Conservation (phyloP, 2,888 invertebrate species). For the Antheraea assamensis region DNA sequence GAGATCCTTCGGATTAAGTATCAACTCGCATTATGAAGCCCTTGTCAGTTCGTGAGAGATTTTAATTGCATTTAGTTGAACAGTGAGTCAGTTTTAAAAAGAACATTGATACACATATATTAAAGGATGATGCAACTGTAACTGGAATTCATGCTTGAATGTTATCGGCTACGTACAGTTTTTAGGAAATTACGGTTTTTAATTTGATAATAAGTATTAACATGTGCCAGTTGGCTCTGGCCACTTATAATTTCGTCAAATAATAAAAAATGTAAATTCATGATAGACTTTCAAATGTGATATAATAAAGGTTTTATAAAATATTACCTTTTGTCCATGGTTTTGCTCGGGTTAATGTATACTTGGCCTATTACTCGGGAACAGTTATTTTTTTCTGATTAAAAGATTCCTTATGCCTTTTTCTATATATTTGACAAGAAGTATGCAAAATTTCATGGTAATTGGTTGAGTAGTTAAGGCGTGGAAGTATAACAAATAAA, state of each 20-base stretch:
- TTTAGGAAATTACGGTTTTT: background rate
- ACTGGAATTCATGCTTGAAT: background rate
- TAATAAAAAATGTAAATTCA: background rate
- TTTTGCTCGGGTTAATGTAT: too few species aligned
- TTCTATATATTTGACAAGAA: too few species aligned
- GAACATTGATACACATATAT: background rate
- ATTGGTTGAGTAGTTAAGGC: too few species aligned
- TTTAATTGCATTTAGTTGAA: background rate
- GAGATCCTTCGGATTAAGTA: background rate
- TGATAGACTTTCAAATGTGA: background rate
- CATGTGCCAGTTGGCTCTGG: background rate
- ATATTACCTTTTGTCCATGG: too few species aligned
- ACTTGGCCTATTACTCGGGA: too few species aligned
- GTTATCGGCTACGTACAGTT: background rate
- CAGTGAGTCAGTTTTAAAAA: background rate
- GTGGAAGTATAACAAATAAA: too few species aligned
- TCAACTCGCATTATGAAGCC: background rate
- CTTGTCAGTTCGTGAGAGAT: background rate
- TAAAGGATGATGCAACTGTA: slow-evolving; percentile 6
- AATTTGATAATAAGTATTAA: background rate
- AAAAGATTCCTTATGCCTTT: too few species aligned
- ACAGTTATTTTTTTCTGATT: too few species aligned
- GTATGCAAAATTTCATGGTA: too few species aligned
- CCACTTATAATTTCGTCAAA: background rate
- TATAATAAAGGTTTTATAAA: background rate